Evolutionary conservation across 2,797 vertebrate species (phyloP), one percentile per base, ranked within the genome.

Genomic region (Sebastes matsubarae): DNA sequence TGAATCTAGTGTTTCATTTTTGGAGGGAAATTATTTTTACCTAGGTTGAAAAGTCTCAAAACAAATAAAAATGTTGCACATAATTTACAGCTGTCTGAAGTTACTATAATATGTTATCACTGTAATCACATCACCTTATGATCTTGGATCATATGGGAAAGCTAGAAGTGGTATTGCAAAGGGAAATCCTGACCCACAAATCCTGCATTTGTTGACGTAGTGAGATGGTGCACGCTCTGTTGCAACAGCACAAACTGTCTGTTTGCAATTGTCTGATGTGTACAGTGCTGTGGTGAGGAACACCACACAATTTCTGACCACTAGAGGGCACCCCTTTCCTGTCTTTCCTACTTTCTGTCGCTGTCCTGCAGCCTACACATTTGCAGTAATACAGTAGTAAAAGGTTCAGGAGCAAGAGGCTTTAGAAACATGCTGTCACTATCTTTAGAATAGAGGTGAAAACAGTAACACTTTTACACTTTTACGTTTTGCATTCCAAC

Each of bases 301-400:
- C 8, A 14, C 42, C 3, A 22, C 32, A 11, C 24, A 20, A n/a
- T 67, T 50, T 60, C 18, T 63, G 66, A 32, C 77, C 81, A 84
- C 79, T 61, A 83, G 81, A 81, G 52, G 63, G 50, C 55, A 60
- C 9, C 16, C 16, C 22, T 46, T 65, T 73, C 32, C 25, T 64
- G 22, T 46, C 22, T 42, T 72, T 52, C 9, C 4, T 20, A 12
- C 57, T 6, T 66, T 34, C 2, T 60, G 5, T 68, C 24, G 50
- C 54, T 55, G 13, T 27, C 20, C 64, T 52, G 13, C 22, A 72
- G 25, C 11, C 12, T 16, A 24, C 2, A 68, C 4, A 54, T 12
- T 9, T 4, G 27, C 22, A 67, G 30, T 18, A 30, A 30, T 3
- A 29, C 46, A 4, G 6, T 8, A 54, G 16, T 6, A 38, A 5